phyloP scores from a whole-genome alignment of 2,888 invertebrate species.

The Drosophila phalerata region DNA sequence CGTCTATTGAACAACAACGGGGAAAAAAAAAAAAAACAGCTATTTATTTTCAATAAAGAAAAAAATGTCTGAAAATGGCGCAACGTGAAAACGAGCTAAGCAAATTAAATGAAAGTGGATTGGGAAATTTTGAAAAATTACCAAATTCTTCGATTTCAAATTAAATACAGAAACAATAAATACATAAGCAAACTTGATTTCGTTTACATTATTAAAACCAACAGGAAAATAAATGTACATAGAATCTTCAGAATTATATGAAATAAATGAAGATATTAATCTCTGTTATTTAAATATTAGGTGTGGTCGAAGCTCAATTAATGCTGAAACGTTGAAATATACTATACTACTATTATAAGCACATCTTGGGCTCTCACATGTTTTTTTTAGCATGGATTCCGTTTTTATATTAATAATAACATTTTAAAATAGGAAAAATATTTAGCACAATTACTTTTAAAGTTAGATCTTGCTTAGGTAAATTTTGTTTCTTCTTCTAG shows the following conservation, averaged over 20 bases:
- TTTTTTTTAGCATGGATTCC: too few relatives aligned
- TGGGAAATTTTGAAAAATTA: conserved; percentile 7
- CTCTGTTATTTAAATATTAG: too few relatives aligned
- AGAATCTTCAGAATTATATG: too few relatives aligned
- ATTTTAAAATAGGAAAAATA: background rate
- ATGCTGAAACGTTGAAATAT: too few relatives aligned
- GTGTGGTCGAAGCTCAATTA: too few relatives aligned
- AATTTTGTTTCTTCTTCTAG: background rate
- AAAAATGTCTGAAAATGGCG: conserved; percentile 10
- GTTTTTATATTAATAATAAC: background rate
- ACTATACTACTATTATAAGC: too few relatives aligned
- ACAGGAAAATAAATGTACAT: too few relatives aligned
- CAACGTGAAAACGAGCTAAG: conserved; percentile 33
- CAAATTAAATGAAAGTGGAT: conserved; percentile 44
- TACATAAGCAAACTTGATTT: background rate
- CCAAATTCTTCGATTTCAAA: conserved; percentile 12
- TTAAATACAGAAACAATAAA: conserved; percentile 3
- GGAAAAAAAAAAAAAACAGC: conserved; percentile 10
- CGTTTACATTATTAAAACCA: too few relatives aligned
- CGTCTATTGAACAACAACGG: conserved; percentile 30
- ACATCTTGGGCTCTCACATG: too few relatives aligned
- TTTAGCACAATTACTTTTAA: background rate
- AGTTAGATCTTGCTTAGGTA: background rate
- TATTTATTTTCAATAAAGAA: conserved; percentile 40
- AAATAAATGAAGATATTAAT: too few relatives aligned